A percentile compares a stretch with the other conserved stretches of the same genome.
phyloP scores from a whole-genome alignment of 2,113 vertebrate genomes.

The Lycaon pictus region DNA sequence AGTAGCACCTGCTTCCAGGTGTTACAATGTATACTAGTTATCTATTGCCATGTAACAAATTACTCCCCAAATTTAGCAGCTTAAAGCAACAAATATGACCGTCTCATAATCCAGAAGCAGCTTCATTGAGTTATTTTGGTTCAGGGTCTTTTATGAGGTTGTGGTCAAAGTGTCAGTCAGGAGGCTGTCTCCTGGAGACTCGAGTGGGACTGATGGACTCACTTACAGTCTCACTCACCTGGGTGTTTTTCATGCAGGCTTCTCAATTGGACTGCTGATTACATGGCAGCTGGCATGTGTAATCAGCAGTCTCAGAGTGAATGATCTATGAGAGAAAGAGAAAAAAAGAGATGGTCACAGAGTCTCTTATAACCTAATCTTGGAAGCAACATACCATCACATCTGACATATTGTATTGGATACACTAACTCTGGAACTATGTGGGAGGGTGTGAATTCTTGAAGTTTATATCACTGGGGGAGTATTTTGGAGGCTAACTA shows the following conservation, averaged over 20 bases:
- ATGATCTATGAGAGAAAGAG: neutral
- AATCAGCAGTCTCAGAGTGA: neutral
- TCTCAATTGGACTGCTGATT: neutral
- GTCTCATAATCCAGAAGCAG: neutral
- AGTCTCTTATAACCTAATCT: neutral
- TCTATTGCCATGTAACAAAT: neutral
- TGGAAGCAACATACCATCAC: neutral
- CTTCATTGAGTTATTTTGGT: neutral
- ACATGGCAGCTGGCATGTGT: neutral
- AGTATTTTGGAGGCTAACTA: neutral
- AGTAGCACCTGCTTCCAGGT: neutral
- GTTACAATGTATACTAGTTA: neutral
- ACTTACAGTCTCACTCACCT: fast-evolving
- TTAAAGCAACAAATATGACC: neutral
- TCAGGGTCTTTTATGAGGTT: neutral
- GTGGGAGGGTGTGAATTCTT: neutral
- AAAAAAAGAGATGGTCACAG: neutral
- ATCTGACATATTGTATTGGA: neutral
- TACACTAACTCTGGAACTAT: neutral
- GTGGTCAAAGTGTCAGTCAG: neutral
- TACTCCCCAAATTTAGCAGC: neutral
- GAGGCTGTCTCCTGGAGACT: neutral
- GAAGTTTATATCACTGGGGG: neutral
- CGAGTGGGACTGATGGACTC: neutral
- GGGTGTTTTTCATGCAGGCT: neutral